A percentile compares a stretch with the other conserved stretches of the same genome.
These are phyloP conservation scores for Sparidentex hasta DNA, from an alignment of 2,797 vertebrate species.

Conservation along the genomic window DNA sequence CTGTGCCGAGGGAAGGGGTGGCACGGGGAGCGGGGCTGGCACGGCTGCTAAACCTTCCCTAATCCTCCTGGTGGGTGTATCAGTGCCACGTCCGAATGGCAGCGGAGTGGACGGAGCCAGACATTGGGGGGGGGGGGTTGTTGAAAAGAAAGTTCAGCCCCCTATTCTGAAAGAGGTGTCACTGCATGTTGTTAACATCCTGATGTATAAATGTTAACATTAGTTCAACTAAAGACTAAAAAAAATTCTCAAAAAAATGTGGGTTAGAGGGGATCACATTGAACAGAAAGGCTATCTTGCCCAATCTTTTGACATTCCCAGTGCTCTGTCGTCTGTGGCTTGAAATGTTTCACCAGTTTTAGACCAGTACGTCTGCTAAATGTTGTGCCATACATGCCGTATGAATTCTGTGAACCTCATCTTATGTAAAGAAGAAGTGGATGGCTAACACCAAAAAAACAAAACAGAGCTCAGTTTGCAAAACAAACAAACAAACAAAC, in stretches of 20 bases:
- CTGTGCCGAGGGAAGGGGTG: conserved; percentile 78
- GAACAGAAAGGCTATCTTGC: background rate
- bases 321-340: background rate
- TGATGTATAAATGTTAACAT: conserved; percentile 42
- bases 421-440: background rate
- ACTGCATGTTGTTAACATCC: conserved; percentile 51
- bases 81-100: conserved; percentile 75
- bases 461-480: background rate
- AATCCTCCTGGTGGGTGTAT: conserved; percentile 81
- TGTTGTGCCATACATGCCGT: background rate
- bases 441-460: background rate
- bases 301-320: background rate
- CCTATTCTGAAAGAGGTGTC: conserved; percentile 54
- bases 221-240: conserved; percentile 19
- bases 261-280: background rate
- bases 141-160: conserved; percentile 72
- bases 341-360: conserved; percentile 8
- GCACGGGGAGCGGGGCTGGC: conserved; percentile 79
- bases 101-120: conserved; percentile 62
- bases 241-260: conserved; percentile 14
- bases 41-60: conserved; percentile 77
- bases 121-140: conserved; percentile 28
- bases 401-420: background rate
- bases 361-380: background rate
- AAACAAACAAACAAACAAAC: too few relatives aligned